Conservation (phyloP, 1,140 invertebrate species). For the Solenopsis invicta region DNA sequence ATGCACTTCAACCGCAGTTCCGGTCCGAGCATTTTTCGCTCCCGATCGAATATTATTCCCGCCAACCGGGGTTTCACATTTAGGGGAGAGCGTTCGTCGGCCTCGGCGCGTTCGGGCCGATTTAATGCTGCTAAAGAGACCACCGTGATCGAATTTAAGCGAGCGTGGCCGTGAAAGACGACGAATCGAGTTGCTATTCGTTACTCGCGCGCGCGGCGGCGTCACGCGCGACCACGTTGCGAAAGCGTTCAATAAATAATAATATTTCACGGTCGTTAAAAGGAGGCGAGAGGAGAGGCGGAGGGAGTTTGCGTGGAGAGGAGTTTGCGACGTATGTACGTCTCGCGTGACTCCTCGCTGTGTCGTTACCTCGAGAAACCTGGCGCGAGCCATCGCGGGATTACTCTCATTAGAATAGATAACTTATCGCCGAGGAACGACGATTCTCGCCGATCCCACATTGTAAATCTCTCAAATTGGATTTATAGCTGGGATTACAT, state of each 20-base stretch:
- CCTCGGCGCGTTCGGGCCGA: background rate
- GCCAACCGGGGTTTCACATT: background rate
- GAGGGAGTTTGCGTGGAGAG: background rate
- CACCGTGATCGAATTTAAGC: conserved; percentile 50
- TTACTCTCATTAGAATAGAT: conserved; percentile 52
- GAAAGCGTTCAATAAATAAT: conserved; percentile 36
- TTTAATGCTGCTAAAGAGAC: conserved; percentile 1
- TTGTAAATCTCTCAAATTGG: conserved; percentile 59
- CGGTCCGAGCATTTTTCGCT: background rate
- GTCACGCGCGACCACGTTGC: background rate
- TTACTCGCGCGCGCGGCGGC: background rate
- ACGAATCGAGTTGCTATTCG: conserved; percentile 4
- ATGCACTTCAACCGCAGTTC: background rate
- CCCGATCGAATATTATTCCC: background rate
- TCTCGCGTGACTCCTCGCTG: background rate
- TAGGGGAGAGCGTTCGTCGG: conserved; percentile 8
- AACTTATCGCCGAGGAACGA: conserved; percentile 38
- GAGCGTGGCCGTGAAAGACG: conserved; percentile 41
- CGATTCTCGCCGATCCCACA: conserved; percentile 7
- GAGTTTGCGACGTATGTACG: background rate
- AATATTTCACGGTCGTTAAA: conserved; percentile 31
- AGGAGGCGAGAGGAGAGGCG: conserved; percentile 7
- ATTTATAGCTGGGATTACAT: conserved; percentile 40
- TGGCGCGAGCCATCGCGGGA: background rate
- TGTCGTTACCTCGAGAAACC: background rate